phyloP scores from a whole-genome alignment of 2,888 invertebrate species.

The Euspilapteryx auroguttella region DNA sequence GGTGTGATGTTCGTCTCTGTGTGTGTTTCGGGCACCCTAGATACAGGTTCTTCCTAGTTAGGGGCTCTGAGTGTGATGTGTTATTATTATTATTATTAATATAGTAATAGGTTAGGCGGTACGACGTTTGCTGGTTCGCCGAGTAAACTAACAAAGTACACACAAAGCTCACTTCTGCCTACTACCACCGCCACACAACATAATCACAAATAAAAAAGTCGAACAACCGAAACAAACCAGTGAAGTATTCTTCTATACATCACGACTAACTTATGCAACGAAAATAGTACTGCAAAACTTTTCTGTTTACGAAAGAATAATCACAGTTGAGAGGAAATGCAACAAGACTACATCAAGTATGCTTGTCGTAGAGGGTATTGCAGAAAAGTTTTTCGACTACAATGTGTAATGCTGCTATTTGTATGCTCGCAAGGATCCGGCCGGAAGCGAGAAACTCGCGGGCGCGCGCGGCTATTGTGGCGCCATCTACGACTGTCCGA shows the following conservation, averaged over 20 bases:
- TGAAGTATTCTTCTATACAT: not conserved
- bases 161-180: too few relatives aligned
- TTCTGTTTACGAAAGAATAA: conserved; percentile 6
- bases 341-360: conserved; percentile 32
- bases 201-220: too few relatives aligned
- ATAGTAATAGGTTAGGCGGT: too few relatives aligned
- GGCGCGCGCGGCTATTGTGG: conserved; percentile 26
- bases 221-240: too few relatives aligned
- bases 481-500: conserved; percentile 52
- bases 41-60: too few relatives aligned
- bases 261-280: conserved; percentile 3
- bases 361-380: conserved; percentile 36
- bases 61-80: too few relatives aligned
- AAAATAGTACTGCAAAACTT: conserved; percentile 3
- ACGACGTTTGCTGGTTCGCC: too few relatives aligned
- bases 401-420: conserved; percentile 57
- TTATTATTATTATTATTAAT: too few relatives aligned
- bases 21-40: too few relatives aligned
- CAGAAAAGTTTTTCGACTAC: conserved; percentile 51
- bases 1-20: too few relatives aligned
- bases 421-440: conserved; percentile 49
- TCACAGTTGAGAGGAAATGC: conserved; percentile 9
- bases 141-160: too few relatives aligned
- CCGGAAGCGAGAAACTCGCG: conserved; percentile 13
- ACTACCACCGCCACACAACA: too few relatives aligned